Base-by-base conservation (phyloP, 1,140 invertebrate species). In the Magallana angulata region DNA sequence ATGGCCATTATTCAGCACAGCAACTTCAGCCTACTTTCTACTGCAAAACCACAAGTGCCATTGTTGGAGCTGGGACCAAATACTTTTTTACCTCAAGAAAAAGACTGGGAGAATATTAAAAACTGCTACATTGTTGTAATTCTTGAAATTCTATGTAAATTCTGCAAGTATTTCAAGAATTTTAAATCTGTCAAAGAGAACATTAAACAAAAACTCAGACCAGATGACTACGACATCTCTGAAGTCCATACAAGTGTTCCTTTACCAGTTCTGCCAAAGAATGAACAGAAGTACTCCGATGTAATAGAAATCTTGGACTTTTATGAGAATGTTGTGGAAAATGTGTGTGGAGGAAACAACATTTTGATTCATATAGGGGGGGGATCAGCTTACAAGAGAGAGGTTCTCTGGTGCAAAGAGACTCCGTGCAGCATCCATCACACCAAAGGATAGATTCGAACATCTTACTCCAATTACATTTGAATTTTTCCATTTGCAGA, bases 261-360 rank as follows among this genome's bases (percentile, higher is more conserved):
- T 57, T 12, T 82, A 76, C 86, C 76, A 16, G 56, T 86, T 24
- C n/a, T 88, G 60, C 80, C 64, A 62, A 89, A 90, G 58, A 90
- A 87, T 88, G 89, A 90, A 84, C 86, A 89, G 82, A 85, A 89
- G 14, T 87, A 85, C 64, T 57, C 82, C 48, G 84, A 88, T 56
- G 87, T 86, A 7, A 57, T 88, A 56, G 85, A 90, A 14, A 86
- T 88, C 8, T 64, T 86, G 24, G 83, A 90, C 59, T 62, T 7
- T 11, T 90, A 88, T 57, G 71, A 81, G 57, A 30, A 86, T 11
- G 30, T 71, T 60, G 57, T 68, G 16, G 14, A 64, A 18, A 64
- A 14, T 4, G 62, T 64, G 62, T 18, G 18, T 64, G 62, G 62
- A 64, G 18, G 18, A 64, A 18, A n/a, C n/a, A n/a, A n/a, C n/a